Evolutionary conservation across 92 coral and sea anemone genomes (phyloP), one percentile per base, ranked within the genome.

Genomic region (Actinernus sp.): DNA sequence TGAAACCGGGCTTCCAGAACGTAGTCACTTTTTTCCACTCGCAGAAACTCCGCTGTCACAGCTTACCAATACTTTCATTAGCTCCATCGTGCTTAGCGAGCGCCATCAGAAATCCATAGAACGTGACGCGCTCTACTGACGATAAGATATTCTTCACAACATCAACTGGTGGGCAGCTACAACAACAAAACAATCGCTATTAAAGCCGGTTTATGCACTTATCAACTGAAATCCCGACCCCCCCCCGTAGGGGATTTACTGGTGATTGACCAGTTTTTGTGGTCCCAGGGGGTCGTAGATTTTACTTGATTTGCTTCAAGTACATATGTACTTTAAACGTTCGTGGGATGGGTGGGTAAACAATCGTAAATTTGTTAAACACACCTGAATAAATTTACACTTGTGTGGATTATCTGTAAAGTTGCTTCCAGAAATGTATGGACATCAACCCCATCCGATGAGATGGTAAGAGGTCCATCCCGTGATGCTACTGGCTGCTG

Each of bases 31-130:
- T 8, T 8, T n/a, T n/a, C 8, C 43, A n/a, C n/a, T n/a, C n/a
- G n/a, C n/a, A n/a, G n/a, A n/a, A n/a, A n/a, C n/a, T 37, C 33
- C 11, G 37, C n/a, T n/a, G n/a, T n/a, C n/a, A n/a, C n/a, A n/a
- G 13, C 68, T 55, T 68, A 93, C 98, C 98, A 31, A 93, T 90
- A 57, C 69, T 79, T 26, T 81, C 68, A 49, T 90, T 83, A 8
- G 80, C 81, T 9, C 85, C 92, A 20, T 82, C 87, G 41, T 93
- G 96, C 61, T 93, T 93, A n/a, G 97, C 90, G 9, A 93, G 71
- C 34, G 97, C 97, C 92, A 93, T 90, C 17, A 93, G 77, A 49
- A 93, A 93, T 17, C 98, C 98, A 79, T 93, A 93, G 57, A 93
- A 93, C 2, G 98, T 93, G 1, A 93, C 98, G 56, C 93, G 69